Conservation (phyloP, 2,797 vertebrate genomes). For the Microhierax caerulescens region DNA sequence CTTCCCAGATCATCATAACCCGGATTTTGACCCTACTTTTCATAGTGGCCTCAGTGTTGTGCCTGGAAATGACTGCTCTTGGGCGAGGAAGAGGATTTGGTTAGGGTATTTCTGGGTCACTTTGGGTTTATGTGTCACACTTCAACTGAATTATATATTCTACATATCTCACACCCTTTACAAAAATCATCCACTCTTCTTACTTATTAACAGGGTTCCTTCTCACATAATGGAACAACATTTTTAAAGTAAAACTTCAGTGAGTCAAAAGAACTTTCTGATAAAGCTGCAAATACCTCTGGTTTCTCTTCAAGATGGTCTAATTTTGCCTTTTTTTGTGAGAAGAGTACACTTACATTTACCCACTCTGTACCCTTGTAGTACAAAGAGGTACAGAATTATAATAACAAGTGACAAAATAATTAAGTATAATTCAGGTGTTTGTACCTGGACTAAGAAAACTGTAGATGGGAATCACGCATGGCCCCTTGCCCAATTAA, state of each 20-base stretch:
- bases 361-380: background rate
- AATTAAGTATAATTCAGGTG: background rate
- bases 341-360: background rate
- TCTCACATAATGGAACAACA: background rate
- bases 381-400: background rate
- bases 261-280: background rate
- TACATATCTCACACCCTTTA: background rate
- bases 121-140: background rate
- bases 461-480: background rate
- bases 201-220: background rate
- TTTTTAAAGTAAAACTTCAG: background rate
- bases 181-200: background rate
- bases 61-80: background rate
- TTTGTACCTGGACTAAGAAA: background rate
- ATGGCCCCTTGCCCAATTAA: background rate
- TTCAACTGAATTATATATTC: background rate
- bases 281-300: background rate
- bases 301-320: background rate
- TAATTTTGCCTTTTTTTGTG: background rate
- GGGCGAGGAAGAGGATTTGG: background rate
- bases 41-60: background rate
- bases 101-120: background rate
- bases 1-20: accelerated
- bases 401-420: background rate
- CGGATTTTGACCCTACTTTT: background rate